A percentile compares a stretch with the other conserved stretches of the same genome.
Conservation (phyloP, 2,888 invertebrate genomes). For the Sphaeridia pumilis region DNA sequence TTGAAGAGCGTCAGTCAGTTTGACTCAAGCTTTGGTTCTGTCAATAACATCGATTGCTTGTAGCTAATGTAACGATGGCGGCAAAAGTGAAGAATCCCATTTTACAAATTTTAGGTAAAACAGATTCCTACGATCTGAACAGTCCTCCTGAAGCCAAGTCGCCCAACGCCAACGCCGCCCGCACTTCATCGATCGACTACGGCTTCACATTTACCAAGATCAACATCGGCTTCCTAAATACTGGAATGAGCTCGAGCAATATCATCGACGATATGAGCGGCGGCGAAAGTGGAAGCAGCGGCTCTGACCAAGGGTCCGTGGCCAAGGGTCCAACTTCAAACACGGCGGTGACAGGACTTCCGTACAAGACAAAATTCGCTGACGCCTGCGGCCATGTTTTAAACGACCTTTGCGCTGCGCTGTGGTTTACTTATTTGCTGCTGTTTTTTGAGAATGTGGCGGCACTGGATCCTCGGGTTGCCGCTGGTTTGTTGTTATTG, state of each 20-base stretch:
- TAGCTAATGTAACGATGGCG: too few species aligned
- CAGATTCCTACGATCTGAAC: conserved; percentile 1
- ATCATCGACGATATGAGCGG: background rate
- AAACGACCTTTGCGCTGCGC: conserved; percentile 82
- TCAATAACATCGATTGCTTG: too few species aligned
- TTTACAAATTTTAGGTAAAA: too few species aligned
- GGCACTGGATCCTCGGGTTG: conserved; percentile 43
- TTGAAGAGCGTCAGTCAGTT: too few species aligned
- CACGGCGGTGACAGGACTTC: background rate
- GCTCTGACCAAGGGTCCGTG: too few species aligned
- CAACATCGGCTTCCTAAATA: background rate
- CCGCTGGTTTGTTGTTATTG: conserved; percentile 57
- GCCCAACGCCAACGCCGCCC: background rate
- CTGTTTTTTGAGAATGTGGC: conserved; percentile 60
- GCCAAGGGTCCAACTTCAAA: background rate
- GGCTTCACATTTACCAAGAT: background rate
- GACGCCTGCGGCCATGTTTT: conserved; percentile 58
- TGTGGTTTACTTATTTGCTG: conserved; percentile 88
- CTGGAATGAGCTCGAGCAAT: background rate
- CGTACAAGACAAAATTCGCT: conserved; percentile 2
- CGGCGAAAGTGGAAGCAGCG: too few species aligned
- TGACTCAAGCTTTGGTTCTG: too few species aligned
- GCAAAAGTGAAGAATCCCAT: too few species aligned
- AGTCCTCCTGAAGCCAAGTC: too few species aligned
- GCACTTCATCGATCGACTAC: background rate